A percentile compares a stretch with the other conserved stretches of the same genome.
Conservation (phyloP, 2,888 invertebrate genomes). For the Rhimphoctona megacephalus region DNA sequence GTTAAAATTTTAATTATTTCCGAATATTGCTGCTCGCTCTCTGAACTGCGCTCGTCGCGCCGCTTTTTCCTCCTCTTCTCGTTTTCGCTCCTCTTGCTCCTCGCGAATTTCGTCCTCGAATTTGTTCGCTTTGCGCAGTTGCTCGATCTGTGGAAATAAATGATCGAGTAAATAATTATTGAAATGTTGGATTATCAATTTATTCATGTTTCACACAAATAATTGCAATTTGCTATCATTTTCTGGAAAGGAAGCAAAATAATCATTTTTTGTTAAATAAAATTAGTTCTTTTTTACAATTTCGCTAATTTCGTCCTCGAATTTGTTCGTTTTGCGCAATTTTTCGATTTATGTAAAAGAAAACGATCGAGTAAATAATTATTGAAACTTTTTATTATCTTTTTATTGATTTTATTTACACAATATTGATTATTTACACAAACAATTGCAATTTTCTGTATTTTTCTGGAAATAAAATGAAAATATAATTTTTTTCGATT, state of each 20-base stretch:
- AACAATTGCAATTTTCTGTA: too few species aligned
- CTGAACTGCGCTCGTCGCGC: constrained; percentile 93
- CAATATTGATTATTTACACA: too few species aligned
- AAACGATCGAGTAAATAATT: constrained; percentile 50
- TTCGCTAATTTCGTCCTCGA: constrained; percentile 95
- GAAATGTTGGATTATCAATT: background rate
- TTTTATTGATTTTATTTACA: too few species aligned
- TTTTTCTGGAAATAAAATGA: too few species aligned
- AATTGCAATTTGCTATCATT: background rate
- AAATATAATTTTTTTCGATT: too few species aligned
- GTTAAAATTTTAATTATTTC: constrained; percentile 84
- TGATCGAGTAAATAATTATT: constrained; percentile 22
- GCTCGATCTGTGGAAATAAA: constrained; percentile 89
- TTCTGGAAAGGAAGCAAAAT: too few species aligned
- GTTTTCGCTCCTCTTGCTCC: constrained; percentile 95
- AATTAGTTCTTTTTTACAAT: too few species aligned
- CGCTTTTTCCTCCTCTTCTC: constrained; percentile 93
- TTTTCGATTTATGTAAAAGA: constrained; percentile 90
- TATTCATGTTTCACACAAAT: background rate
- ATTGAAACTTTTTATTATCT: background rate
- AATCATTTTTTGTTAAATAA: too few species aligned
- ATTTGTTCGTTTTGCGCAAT: constrained; percentile 92
- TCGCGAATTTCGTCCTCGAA: constrained; percentile 97
- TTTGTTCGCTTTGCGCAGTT: constrained; percentile 92
- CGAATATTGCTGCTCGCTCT: constrained; percentile 95